Evolutionary conservation across 2,888 invertebrate genomes (phyloP), one percentile per base, ranked within the genome.

Genomic region (Eilema caniola): DNA sequence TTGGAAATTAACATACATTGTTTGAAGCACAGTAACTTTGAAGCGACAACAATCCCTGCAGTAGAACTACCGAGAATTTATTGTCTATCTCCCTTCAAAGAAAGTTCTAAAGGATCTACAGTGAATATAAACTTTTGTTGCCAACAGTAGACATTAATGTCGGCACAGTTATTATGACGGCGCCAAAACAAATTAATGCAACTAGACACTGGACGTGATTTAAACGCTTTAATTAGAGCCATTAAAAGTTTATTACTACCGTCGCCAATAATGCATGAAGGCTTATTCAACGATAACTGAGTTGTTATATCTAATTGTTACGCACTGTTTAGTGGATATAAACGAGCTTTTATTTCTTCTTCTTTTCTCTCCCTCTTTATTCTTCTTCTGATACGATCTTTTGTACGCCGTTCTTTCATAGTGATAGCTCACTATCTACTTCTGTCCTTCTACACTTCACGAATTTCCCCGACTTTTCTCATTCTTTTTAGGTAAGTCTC

Each of bases 211-310:
- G 62, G 57, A 61, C 59, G 67, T 78, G 76, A 79, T 81, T 75
- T 73, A 80, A 78, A 69, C 67, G 67, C 67, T 79, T 82, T 78
- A 75, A 82, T 80, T 78, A 70, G 78, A 69, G 72, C 74, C 67
- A 81, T 83, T 77, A 82, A 67, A 59, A 73, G 71, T 73, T 77
- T 77, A 77, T 76, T 80, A 79, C 77, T 65, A 69, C 62, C 70
- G 74, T 61, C 66, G 70, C 66, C 37, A 67, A 74, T 75, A 78
- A 78, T 71, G 65, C 71, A 66, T 69, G 67, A 66, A 20, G 63
- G 47, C 73, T 73, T 77, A 72, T 71, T 66, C 69, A 37, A 75
- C 64, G 20, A 57, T 57, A 24, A 66, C 71, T 76, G 69, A 71
- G 74, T 72, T 66, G 67, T 72, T 70, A 60, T 76, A 47, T 56